These are phyloP conservation scores for Zeugodacus cucurbitae DNA, from an alignment of 1,140 invertebrate genomes.

Conservation along the genomic window DNA sequence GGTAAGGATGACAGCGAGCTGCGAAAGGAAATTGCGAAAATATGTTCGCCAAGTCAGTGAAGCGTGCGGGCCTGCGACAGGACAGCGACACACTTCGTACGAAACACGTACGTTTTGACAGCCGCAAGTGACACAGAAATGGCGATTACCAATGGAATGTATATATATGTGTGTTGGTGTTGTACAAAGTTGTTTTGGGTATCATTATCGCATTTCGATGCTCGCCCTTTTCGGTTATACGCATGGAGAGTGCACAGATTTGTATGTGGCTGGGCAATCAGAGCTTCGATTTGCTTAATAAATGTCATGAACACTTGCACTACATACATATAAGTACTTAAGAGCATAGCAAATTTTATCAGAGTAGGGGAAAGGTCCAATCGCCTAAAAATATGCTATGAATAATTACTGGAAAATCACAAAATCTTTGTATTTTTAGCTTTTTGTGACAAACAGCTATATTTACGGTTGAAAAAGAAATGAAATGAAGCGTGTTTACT, in stretches of 20 bases:
- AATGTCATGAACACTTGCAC: background rate
- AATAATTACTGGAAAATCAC: no score
- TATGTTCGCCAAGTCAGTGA: background rate
- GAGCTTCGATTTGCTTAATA: background rate
- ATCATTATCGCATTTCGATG: background rate
- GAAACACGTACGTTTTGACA: background rate
- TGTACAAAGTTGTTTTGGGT: background rate
- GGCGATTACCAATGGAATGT: background rate
- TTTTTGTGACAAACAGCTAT: no score
- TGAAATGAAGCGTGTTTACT: no score
- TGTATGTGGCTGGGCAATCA: background rate
- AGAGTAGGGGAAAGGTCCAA: no score
- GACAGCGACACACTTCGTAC: background rate
- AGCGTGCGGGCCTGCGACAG: background rate
- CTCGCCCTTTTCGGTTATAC: background rate
- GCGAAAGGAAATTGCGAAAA: background rate
- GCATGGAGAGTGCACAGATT: background rate
- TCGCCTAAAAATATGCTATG: no score
- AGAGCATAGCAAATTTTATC: background rate
- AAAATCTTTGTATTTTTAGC: no score
- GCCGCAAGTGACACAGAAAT: background rate
- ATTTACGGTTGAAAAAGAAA: no score
- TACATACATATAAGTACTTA: background rate
- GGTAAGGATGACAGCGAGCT: background rate
- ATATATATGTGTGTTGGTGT: background rate